Conservation (phyloP, 1,140 invertebrate species). For the Drosophila paulistorum region DNA sequence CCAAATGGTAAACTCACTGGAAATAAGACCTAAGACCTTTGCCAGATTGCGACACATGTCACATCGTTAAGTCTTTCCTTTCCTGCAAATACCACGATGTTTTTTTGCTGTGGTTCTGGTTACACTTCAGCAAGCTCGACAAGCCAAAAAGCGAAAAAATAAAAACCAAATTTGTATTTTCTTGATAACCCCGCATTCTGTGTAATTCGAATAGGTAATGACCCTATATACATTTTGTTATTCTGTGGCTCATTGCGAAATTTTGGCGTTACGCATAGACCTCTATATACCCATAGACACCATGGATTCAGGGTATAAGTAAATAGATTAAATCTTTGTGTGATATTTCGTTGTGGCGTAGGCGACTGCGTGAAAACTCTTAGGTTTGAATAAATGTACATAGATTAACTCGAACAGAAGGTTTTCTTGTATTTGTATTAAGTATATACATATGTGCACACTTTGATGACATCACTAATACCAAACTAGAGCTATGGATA, state of each 20-base stretch:
- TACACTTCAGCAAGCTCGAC: conserved; percentile 50
- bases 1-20: no score
- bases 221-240: no score
- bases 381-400: conserved; percentile 26
- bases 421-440: conserved; percentile 31
- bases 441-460: neutral
- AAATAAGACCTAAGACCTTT: neutral
- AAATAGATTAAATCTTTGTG: neutral
- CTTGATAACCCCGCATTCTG: neutral
- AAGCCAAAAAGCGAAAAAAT: conserved; percentile 26
- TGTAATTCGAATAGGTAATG: neutral
- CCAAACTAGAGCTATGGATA: neutral
- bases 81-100: conserved; percentile 5
- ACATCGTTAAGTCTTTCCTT: conserved; percentile 14
- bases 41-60: conserved; percentile 52
- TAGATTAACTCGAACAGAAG: conserved; percentile 8
- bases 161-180: conserved; percentile 33
- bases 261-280: no score
- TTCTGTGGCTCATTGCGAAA: no score
- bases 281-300: no score
- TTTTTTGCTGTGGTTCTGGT: conserved; percentile 31
- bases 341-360: conserved; percentile 13
- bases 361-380: conserved; percentile 17
- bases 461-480: conserved; percentile 1
- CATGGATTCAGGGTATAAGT: no score